Percentiles rank a stretch among this genome's conserved stretches.
These are phyloP conservation scores for Rhinopomastus cyanomelas DNA, from an alignment of 2,113 vertebrate genomes.

Conservation along the genomic window DNA sequence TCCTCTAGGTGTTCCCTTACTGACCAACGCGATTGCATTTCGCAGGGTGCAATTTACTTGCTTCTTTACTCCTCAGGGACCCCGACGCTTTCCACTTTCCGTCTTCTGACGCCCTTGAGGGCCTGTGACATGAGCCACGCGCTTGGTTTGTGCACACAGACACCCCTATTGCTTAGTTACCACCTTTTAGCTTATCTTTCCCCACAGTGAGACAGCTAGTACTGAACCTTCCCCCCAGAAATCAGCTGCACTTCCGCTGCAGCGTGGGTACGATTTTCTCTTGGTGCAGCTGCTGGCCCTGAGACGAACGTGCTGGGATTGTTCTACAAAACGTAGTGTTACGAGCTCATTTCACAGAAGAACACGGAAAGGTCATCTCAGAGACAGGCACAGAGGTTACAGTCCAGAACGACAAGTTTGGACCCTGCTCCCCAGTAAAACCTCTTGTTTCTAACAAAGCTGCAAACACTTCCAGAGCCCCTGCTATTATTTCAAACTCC, in stretches of 20 bases:
- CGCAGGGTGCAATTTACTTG: no score
- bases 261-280: background rate
- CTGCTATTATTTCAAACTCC: background rate
- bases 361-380: background rate
- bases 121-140: background rate
- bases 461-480: background rate
- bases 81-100: no score
- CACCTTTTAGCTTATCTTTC: background rate
- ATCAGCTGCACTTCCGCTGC: background rate
- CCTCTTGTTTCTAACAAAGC: background rate
- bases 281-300: background rate
- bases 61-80: no score
- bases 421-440: background rate
- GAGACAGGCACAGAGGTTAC: background rate
- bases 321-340: background rate
- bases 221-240: background rate
- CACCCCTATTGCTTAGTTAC: background rate
- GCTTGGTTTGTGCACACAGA: background rate
- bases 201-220: background rate
- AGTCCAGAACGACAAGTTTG: background rate
- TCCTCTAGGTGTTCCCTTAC: no score
- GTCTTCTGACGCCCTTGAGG: background rate
- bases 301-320: fast-evolving
- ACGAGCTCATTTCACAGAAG: background rate
- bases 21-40: no score